These are phyloP conservation scores for Mimachlamys varia DNA, from an alignment of 2,888 invertebrate genomes.

Conservation along the genomic window DNA sequence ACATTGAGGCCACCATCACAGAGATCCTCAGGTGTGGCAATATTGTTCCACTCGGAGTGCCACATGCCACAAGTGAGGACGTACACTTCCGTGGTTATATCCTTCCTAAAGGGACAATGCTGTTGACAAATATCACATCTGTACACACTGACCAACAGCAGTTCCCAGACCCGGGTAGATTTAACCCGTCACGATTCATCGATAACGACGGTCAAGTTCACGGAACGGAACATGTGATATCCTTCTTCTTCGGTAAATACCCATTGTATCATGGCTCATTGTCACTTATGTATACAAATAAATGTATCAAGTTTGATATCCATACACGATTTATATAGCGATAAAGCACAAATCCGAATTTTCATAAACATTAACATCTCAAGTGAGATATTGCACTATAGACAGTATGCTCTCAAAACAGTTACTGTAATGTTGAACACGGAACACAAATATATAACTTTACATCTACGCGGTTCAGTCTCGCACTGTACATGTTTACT, in stretches of 20 bases:
- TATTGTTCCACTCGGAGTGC: background rate
- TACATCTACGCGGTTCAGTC: too few relatives aligned
- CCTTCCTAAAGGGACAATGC: slow-evolving; percentile 1
- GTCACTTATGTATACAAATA: too few relatives aligned
- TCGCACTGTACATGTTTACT: too few relatives aligned
- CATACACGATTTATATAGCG: too few relatives aligned
- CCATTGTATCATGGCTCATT: too few relatives aligned
- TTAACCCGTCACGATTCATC: slow-evolving; percentile 1
- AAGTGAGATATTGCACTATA: too few relatives aligned
- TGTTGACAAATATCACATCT: background rate
- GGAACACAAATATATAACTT: too few relatives aligned
- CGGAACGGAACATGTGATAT: slow-evolving; percentile 6
- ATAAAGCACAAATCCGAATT: too few relatives aligned
- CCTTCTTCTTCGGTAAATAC: slow-evolving; percentile 31
- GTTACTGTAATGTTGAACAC: too few relatives aligned
- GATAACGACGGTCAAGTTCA: background rate
- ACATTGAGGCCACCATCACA: slow-evolving; percentile 2
- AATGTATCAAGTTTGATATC: too few relatives aligned
- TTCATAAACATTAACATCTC: too few relatives aligned
- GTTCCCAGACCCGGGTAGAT: slow-evolving; percentile 12
- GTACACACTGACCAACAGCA: background rate
- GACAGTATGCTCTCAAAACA: too few relatives aligned
- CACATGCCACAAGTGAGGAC: slow-evolving; percentile 13
- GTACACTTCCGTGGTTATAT: background rate
- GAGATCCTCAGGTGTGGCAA: background rate